A percentile compares a stretch with the other conserved stretches of the same genome.
Evolutionary conservation across 1,140 invertebrate genomes (phyloP).

Genomic region (Aphelinus atriplicis): DNA sequence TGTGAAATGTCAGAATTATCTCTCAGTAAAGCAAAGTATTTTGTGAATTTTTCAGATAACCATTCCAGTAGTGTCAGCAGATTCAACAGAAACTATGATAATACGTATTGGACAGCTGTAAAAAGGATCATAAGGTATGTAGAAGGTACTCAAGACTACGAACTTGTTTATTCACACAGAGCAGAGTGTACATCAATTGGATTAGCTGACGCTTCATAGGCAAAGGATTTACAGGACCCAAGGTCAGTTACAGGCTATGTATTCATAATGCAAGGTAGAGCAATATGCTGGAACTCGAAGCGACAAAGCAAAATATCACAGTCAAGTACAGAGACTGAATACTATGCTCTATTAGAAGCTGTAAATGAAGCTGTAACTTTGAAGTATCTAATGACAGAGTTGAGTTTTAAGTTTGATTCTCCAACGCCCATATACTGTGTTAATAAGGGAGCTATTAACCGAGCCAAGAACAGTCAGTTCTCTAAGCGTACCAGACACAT

Average conservation of each 20-base stretch:
- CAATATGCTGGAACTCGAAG: background rate
- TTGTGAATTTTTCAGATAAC: no score
- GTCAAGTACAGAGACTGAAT: slow-evolving; percentile 54
- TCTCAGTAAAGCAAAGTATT: no score
- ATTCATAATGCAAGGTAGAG: slow-evolving; percentile 41
- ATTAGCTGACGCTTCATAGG: slow-evolving; percentile 45
- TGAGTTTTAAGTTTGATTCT: background rate
- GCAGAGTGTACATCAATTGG: background rate
- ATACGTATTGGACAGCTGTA: slow-evolving; percentile 4
- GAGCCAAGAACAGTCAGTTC: slow-evolving; percentile 34
- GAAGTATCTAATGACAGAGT: background rate
- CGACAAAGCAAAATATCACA: slow-evolving; percentile 30
- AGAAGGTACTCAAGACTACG: slow-evolving; percentile 31
- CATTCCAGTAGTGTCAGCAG: slow-evolving; percentile 24
- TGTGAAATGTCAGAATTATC: no score
- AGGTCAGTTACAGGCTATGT: slow-evolving; percentile 47
- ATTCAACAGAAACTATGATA: background rate
- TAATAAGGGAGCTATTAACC: slow-evolving; percentile 44
- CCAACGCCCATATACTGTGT: slow-evolving; percentile 38
- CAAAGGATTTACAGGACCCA: slow-evolving; percentile 43
- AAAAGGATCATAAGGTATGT: slow-evolving; percentile 31
- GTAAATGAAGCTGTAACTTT: slow-evolving; percentile 35
- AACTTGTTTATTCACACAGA: background rate
- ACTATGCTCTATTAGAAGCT: slow-evolving; percentile 47
- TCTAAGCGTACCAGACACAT: slow-evolving; percentile 44